Conservation (phyloP, 1,140 invertebrate species). For the Drosophila pachea region DNA sequence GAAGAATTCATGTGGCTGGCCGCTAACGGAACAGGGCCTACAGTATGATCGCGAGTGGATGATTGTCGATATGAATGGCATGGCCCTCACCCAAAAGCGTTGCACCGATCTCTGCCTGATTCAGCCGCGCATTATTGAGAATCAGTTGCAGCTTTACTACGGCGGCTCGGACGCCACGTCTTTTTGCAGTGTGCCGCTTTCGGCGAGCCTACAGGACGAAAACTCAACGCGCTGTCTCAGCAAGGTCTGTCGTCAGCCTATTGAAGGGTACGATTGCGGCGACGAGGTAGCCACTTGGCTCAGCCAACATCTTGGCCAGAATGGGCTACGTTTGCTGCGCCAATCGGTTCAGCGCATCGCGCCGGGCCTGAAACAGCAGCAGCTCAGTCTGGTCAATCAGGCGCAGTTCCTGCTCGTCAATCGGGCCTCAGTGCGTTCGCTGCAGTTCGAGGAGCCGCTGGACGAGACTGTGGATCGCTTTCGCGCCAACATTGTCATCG, state of each 20-base stretch:
- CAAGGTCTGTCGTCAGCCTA: slow-evolving; percentile 91
- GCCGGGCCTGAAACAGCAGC: slow-evolving; percentile 20
- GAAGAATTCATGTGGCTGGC: slow-evolving; percentile 81
- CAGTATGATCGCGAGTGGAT: slow-evolving; percentile 95
- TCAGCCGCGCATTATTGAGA: slow-evolving; percentile 83
- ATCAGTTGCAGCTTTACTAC: slow-evolving; percentile 84
- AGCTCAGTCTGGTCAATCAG: slow-evolving; percentile 88
- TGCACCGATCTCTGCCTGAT: slow-evolving; percentile 89
- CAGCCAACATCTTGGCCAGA: slow-evolving; percentile 82
- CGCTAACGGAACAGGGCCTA: slow-evolving; percentile 86
- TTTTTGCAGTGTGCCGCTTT: slow-evolving; percentile 41
- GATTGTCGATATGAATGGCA: slow-evolving; percentile 88
- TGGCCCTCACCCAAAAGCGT: slow-evolving; percentile 93
- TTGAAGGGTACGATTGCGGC: slow-evolving; percentile 91
- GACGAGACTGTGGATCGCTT: slow-evolving; percentile 83
- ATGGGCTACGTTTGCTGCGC: slow-evolving; percentile 85
- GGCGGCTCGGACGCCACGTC: slow-evolving; percentile 31
- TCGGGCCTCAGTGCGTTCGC: slow-evolving; percentile 85
- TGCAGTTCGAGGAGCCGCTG: slow-evolving; percentile 81
- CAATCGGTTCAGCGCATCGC: slow-evolving; percentile 80
- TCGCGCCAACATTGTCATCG: slow-evolving; percentile 85
- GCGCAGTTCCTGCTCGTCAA: slow-evolving; percentile 93
- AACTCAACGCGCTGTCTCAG: slow-evolving; percentile 82
- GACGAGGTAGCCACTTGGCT: slow-evolving; percentile 88
- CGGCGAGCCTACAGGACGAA: slow-evolving; percentile 31